phyloP scores from a whole-genome alignment of 1,140 invertebrate genomes.

The Cydia splendana region DNA sequence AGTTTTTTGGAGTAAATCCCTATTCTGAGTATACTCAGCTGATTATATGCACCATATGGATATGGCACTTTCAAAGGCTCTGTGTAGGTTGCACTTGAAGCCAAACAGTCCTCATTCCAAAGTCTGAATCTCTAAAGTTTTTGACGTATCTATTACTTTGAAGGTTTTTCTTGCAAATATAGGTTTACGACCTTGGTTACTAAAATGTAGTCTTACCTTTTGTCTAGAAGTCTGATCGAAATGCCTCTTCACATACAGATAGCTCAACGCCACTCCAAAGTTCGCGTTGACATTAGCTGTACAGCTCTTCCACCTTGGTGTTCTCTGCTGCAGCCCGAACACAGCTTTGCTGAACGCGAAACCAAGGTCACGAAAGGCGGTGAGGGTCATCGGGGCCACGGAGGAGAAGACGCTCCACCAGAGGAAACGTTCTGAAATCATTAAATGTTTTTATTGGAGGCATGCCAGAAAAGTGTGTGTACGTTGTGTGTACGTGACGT shows the following conservation, averaged over 20 bases:
- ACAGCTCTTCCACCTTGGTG: constrained; percentile 87
- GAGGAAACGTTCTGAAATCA: constrained; percentile 80
- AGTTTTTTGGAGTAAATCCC: no score
- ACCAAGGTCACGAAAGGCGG: constrained; percentile 81
- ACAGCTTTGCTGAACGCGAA: constrained; percentile 83
- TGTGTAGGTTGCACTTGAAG: no score
- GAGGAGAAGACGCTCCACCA: constrained; percentile 86
- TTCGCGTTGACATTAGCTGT: constrained; percentile 87
- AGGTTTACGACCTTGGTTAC: no score
- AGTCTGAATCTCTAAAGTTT: no score
- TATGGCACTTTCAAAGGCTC: no score
- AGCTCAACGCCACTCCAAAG: constrained; percentile 89
- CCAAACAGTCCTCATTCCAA: no score
- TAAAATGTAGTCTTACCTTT: constrained; percentile 78
- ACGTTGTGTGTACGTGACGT: no score
- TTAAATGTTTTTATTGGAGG: not conserved
- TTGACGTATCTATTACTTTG: no score
- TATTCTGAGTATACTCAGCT: no score
- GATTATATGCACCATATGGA: no score
- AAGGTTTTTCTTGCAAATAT: no score
- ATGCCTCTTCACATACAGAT: constrained; percentile 86
- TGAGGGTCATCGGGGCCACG: constrained; percentile 82
- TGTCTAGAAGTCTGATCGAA: constrained; percentile 85
- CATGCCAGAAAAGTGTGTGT: no score
- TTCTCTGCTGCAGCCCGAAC: constrained; percentile 82